phyloP scores from a whole-genome alignment of 2,797 vertebrate species.

The Smutsia gigantea region DNA sequence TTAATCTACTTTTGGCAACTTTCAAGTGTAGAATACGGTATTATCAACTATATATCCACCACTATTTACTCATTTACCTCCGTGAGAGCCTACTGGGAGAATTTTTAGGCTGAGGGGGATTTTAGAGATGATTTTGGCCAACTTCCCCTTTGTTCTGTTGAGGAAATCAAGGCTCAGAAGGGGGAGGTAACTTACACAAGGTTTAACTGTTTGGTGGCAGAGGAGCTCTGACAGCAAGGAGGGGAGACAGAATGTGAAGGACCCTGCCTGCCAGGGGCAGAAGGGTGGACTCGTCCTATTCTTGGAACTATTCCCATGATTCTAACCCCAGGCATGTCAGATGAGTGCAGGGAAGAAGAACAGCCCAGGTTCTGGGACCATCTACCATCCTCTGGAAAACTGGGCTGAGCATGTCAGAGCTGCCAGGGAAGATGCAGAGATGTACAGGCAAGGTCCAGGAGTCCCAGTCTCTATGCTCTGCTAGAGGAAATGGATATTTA shows the following conservation, averaged over 20 bases:
- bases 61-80: background rate
- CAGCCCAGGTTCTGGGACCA: background rate
- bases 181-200: background rate
- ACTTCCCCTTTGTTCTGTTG: background rate
- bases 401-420: accelerated
- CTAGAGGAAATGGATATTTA: background rate
- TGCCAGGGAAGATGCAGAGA: background rate
- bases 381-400: background rate
- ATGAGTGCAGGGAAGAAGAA: background rate
- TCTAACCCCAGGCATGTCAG: background rate
- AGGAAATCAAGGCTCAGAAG: background rate
- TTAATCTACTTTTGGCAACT: background rate
- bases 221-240: background rate
- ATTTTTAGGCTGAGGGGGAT: background rate
- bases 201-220: background rate
- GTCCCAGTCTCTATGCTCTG: accelerated
- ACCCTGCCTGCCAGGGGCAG: background rate
- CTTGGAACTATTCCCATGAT: background rate
- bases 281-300: background rate
- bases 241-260: background rate
- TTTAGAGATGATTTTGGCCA: background rate
- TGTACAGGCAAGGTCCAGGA: accelerated
- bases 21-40: background rate
- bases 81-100: background rate
- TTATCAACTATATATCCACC: background rate